phyloP scores from a whole-genome alignment of 2,113 vertebrate species.

The Riparia riparia region DNA sequence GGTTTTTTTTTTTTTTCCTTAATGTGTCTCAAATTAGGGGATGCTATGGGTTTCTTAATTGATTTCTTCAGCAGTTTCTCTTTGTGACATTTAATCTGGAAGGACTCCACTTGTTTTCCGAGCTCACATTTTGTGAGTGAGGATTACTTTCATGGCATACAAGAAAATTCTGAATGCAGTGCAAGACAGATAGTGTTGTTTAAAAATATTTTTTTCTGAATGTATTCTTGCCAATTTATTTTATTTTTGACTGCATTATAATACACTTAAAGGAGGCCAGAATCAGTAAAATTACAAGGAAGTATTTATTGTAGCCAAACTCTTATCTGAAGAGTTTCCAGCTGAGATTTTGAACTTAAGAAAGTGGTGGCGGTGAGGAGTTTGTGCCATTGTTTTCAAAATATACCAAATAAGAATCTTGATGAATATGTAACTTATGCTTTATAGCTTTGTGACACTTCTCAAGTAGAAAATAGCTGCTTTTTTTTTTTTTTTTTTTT shows the following conservation, averaged over 20 bases:
- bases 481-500: neutral
- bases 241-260: neutral
- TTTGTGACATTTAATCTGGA: neutral
- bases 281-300: neutral
- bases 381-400: neutral
- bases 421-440: neutral
- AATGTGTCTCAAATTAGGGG: neutral
- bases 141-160: neutral
- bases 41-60: neutral
- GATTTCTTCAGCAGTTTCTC: conserved; percentile 2
- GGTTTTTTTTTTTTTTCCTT: too few relatives aligned
- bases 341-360: neutral
- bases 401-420: neutral
- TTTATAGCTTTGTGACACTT: neutral
- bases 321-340: neutral
- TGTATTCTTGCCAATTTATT: neutral
- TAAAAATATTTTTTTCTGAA: neutral
- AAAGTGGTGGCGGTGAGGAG: neutral
- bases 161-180: neutral
- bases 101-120: neutral
- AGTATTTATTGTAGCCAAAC: neutral
- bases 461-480: neutral
- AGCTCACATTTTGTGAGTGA: neutral
- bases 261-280: neutral
- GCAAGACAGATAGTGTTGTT: neutral